A percentile compares a stretch with the other conserved stretches of the same genome.
Evolutionary conservation across 2,113 vertebrate genomes (phyloP).

Genomic region (Garra rufa): DNA sequence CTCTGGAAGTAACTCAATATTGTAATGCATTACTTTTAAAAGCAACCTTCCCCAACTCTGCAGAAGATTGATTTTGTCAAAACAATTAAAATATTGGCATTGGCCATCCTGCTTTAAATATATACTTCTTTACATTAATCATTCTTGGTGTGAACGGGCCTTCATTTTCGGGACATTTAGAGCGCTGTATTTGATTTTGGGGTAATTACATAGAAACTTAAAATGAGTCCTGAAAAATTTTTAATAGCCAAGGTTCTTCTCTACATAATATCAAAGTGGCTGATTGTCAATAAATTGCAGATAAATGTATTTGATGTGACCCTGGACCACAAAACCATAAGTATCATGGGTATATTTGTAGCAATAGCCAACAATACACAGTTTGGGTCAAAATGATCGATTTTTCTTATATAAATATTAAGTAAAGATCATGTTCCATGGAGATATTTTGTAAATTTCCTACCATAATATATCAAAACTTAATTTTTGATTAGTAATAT

Average conservation of each 20-base stretch:
- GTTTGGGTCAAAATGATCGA: too few relatives aligned
- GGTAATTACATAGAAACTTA: neutral
- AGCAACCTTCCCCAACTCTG: neutral
- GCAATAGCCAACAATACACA: too few relatives aligned
- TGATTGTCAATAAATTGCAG: neutral
- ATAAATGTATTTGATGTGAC: neutral
- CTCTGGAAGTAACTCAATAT: neutral
- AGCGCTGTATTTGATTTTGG: neutral
- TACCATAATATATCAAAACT: too few relatives aligned
- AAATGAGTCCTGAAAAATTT: conserved; percentile 64
- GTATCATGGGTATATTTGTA: too few relatives aligned
- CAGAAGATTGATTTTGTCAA: neutral
- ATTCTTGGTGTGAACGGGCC: neutral
- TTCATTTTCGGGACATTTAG: neutral
- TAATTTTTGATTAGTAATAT: too few relatives aligned
- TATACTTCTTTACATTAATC: neutral
- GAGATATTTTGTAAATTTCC: too few relatives aligned
- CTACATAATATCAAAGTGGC: neutral
- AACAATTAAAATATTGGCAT: neutral
- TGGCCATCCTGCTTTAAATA: neutral
- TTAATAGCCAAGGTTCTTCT: conserved; percentile 22
- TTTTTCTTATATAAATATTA: too few relatives aligned
- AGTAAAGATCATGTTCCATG: too few relatives aligned
- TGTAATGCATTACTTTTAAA: neutral
- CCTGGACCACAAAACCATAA: too few relatives aligned